Base-by-base conservation (phyloP, 2,113 vertebrate genomes). In the Gallinago paraguaiae region DNA sequence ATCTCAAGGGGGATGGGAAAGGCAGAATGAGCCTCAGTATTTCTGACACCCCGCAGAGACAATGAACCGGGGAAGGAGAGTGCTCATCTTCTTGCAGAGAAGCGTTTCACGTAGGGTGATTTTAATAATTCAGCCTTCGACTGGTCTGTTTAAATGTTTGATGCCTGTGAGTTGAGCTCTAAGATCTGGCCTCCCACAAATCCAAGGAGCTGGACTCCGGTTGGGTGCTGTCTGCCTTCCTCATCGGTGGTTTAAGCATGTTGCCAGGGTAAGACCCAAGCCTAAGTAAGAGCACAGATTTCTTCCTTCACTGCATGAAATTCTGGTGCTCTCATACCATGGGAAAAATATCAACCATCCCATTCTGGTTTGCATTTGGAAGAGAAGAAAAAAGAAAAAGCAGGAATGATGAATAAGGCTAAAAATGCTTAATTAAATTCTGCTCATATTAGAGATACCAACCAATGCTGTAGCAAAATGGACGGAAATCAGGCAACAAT, bases 101-200 rank as follows among this genome's bases (percentile, higher is more conserved):
- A 94, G 54, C 20, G 0, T 30, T 91, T 65, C 95, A 76, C 20
- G 10, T 81, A 59, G 90, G 77, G 24, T 18, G 50, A 23, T 90
- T 82, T 97, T 87, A 96, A 97, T 96, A 97, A 97, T 96, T 96
- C 94, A 96, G 85, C 82, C 95, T 88, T 93, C 12, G 5, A 90
- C 96, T 51, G 86, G 83, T 82, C 88, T 84, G 82, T 82, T 76
- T 97, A 94, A 95, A 96, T 96, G 90, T 96, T 97, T 97, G 92
- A 97, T 97, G 94, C 77, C 93, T 76, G 64, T 5, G 33, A 94
- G 94, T 9, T 71, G 72, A 90, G 88, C 77, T 90, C 88, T 76
- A 43, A 82, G 94, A 82, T 76, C 69, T 1, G 7, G 27, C 77
- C 67, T 92, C 77, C 86, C 30, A 17, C 4, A 18, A 82, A 19